Evolutionary conservation across 2,113 vertebrate genomes (phyloP), one percentile per base, ranked within the genome.

Genomic region (Leptobrachium ailaonicum): DNA sequence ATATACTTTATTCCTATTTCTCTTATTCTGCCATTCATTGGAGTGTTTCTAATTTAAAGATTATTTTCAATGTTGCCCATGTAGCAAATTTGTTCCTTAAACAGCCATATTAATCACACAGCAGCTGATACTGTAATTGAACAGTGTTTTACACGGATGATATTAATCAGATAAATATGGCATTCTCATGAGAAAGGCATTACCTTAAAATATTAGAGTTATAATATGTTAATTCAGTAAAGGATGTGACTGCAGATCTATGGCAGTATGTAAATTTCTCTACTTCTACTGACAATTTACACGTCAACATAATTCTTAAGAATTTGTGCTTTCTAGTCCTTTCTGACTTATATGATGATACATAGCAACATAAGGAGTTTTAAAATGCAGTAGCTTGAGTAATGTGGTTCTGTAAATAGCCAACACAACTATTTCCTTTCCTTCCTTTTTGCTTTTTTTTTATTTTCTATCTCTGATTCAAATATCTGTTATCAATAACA

Each of bases 141-240:
- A 91, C 86, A 89, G 87, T 88, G 20, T 90, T 91, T 91, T 91
- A 87, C 83, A 41, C 81, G 83, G 90, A 90, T 88, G 88, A 90
- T 93, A 93, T 93, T 93, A 93, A 91, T 86, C 83, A 91, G 89
- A 92, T 92, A 93, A 94, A 92, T 94, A 93, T 90, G 86, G 87
- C 88, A 86, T 89, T 85, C 89, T 88, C 89, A 85, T 85, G 91
- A 92, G 90, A 92, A 93, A 81, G 93, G 91, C 92, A 93, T 94
- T 93, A 91, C 90, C 85, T 90, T 94, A 91, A 94, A 94, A 93
- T 94, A 94, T 93, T 92, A 93, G 88, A 45, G 53, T 90, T 91
- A 91, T 91, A 92, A 91, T 92, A 92, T 92, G 91, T 93, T 93
- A 93, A 94, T 94, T 90, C 90, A 89, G 40, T 85, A 87, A 89